phyloP scores from a whole-genome alignment of 2,888 invertebrate species.

The Didymodactylos carnosus region DNA sequence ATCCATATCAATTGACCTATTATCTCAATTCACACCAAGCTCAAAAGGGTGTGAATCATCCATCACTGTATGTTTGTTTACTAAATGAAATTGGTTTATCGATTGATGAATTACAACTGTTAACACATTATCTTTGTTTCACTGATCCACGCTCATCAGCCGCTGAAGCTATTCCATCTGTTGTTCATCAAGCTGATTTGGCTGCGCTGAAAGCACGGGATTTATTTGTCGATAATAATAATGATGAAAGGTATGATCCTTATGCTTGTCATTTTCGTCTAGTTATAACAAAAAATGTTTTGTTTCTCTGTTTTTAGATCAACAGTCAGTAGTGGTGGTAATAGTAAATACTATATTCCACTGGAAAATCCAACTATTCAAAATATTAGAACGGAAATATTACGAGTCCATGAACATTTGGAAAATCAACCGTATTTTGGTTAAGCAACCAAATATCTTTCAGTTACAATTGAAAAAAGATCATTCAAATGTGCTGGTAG shows the following conservation, averaged over 20 bases:
- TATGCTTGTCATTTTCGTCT: background rate
- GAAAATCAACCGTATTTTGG: background rate
- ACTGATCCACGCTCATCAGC: background rate
- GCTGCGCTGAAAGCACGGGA: background rate
- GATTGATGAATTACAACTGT: conserved; percentile 15
- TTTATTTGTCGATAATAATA: background rate
- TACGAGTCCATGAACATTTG: background rate
- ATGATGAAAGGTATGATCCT: no score
- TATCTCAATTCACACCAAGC: background rate
- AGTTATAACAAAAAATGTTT: background rate
- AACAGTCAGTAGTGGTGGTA: no score
- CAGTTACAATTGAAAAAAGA: no score
- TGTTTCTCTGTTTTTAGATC: no score
- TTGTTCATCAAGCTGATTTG: background rate
- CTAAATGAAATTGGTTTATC: conserved; percentile 16
- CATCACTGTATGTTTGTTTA: conserved; percentile 16
- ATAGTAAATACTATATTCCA: no score
- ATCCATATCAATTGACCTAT: background rate
- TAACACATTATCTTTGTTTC: conserved; percentile 15
- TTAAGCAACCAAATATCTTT: no score
- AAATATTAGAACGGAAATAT: background rate
- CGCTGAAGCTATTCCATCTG: background rate
- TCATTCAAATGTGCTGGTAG: no score
- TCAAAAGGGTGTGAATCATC: conserved; percentile 14
- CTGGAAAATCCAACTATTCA: background rate